A percentile compares a stretch with the other conserved stretches of the same genome.
Evolutionary conservation across 2,113 vertebrate genomes (phyloP).

Genomic region (Ceuthmochares aereus): DNA sequence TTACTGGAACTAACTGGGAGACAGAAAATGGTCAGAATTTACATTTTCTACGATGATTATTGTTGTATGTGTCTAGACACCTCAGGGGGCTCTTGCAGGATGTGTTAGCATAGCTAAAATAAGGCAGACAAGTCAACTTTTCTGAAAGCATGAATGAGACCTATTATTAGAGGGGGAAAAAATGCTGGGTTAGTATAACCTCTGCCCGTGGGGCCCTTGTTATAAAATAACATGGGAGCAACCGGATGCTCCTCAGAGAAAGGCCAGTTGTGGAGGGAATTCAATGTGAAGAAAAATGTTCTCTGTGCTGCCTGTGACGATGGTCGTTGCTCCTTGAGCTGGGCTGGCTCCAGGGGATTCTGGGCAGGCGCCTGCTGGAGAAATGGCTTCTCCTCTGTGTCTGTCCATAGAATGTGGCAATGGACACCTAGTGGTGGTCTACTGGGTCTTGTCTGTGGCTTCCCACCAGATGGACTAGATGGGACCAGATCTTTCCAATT

Average conservation of each 20-base stretch:
- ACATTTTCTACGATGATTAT: background rate
- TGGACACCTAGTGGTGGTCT: background rate
- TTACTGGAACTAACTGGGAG: background rate
- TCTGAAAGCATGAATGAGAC: slow-evolving; percentile 23
- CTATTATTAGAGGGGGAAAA: background rate
- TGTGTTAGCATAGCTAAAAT: background rate
- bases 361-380: background rate
- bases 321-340: background rate
- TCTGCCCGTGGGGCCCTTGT: background rate
- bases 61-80: background rate
- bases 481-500: background rate
- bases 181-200: background rate
- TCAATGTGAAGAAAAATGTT: background rate
- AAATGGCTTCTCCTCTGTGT: background rate
- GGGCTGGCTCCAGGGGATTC: background rate
- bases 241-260: background rate
- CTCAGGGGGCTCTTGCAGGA: background rate
- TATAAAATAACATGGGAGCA: background rate
- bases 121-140: background rate
- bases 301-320: background rate
- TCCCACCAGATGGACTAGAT: background rate
- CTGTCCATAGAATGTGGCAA: rapidly evolving
- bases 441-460: background rate
- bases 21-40: background rate
- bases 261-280: background rate